Evolutionary conservation across 2,888 invertebrate species (phyloP).

Genomic region (Ormyrus nitidulus): DNA sequence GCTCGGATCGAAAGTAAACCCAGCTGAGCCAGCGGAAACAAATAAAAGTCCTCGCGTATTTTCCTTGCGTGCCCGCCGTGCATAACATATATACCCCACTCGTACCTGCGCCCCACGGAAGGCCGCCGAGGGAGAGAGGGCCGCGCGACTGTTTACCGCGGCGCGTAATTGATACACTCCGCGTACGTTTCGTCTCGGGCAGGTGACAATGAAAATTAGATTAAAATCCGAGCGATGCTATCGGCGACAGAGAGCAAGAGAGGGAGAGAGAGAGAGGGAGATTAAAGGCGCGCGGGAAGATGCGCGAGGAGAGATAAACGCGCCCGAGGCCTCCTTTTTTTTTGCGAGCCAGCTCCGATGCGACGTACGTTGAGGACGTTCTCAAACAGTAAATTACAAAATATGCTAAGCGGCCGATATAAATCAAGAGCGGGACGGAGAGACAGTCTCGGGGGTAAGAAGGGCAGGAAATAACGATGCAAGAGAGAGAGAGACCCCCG

Average conservation of each 20-base stretch:
- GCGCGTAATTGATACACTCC: conserved; percentile 53
- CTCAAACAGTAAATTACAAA: conserved; percentile 75
- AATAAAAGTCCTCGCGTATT: conserved; percentile 44
- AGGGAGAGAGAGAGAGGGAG: not conserved
- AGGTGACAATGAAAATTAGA: conserved; percentile 65
- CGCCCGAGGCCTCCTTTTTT: conserved; percentile 37
- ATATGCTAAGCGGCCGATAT: conserved; percentile 76
- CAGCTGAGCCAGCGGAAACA: conserved; percentile 46
- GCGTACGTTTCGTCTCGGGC: conserved; percentile 43
- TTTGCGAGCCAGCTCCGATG: no score
- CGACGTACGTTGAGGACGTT: conserved; percentile 72
- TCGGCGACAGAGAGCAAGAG: not conserved
- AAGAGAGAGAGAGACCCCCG: conserved; percentile 41
- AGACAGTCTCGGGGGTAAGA: conserved; percentile 25
- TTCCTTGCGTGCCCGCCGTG: not conserved
- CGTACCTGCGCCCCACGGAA: conserved; percentile 9
- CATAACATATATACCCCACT: no score
- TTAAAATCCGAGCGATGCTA: conserved; percentile 57
- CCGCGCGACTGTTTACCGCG: conserved; percentile 34
- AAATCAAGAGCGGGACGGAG: conserved; percentile 72
- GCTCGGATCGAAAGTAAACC: conserved; percentile 46
- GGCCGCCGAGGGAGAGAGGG: not conserved
- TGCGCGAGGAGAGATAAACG: conserved; percentile 59
- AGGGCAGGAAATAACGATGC: conserved; percentile 15
- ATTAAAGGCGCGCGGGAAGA: conserved; percentile 69